These are phyloP conservation scores for Montifringilla adamsi DNA, from an alignment of 2,113 vertebrate species.

Conservation along the genomic window DNA sequence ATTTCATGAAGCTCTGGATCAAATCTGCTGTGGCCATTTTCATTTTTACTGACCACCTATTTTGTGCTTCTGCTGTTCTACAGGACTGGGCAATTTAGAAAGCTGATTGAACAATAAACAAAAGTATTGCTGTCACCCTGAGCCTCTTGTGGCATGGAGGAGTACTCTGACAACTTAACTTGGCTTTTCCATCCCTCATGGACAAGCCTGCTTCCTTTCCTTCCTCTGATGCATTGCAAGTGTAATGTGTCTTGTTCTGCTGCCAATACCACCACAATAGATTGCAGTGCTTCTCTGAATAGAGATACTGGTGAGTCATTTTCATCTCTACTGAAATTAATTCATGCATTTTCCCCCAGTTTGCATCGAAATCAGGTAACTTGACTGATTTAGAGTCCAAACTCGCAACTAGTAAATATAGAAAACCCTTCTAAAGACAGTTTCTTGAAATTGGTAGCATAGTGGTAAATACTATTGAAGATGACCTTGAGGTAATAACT, in stretches of 20 bases:
- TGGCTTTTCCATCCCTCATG: slow-evolving; percentile 41
- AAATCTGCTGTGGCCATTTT: not conserved
- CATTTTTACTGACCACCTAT: not conserved
- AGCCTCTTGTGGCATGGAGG: not conserved
- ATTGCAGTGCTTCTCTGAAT: slow-evolving; percentile 37
- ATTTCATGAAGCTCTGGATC: not conserved
- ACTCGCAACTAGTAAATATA: not conserved
- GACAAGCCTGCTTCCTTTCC: not conserved
- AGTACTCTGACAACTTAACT: slow-evolving; percentile 34
- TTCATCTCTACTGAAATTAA: slow-evolving; percentile 29
- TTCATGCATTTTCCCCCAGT: slow-evolving; percentile 12
- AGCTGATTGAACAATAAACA: not conserved
- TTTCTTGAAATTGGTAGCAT: not conserved
- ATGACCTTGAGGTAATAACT: slow-evolving; percentile 52
- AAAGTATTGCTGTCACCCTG: not conserved
- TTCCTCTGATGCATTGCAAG: slow-evolving; percentile 38
- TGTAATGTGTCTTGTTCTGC: slow-evolving; percentile 24
- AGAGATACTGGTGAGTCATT: slow-evolving; percentile 48
- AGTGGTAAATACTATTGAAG: not conserved
- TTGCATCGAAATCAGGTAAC: slow-evolving; percentile 13
- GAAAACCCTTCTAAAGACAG: not conserved
- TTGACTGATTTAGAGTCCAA: not conserved
- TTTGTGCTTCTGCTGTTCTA: not conserved
- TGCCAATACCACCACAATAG: slow-evolving; percentile 37
- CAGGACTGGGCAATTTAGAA: not conserved